phyloP scores from a whole-genome alignment of 2,113 vertebrate genomes.

The Apteryx mantelli region DNA sequence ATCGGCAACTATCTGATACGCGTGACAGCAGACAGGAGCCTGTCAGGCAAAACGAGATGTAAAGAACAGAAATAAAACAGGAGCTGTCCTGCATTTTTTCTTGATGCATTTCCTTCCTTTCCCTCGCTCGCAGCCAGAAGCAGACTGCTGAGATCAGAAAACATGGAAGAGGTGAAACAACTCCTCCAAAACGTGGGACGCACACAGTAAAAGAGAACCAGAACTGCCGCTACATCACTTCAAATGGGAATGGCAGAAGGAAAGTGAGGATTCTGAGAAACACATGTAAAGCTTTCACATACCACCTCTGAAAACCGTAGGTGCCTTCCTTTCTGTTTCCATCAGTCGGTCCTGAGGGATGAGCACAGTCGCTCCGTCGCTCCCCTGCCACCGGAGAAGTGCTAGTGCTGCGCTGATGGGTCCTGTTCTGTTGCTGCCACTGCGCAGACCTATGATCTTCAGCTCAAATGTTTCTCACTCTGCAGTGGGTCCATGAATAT shows the following conservation, averaged over 20 bases:
- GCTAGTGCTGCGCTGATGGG: background rate
- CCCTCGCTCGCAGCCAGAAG: background rate
- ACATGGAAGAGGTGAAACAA: rapidly evolving
- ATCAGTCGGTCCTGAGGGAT: background rate
- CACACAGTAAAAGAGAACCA: background rate
- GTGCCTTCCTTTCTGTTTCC: background rate
- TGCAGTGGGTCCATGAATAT: rapidly evolving
- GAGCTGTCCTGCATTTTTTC: background rate
- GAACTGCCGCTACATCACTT: background rate
- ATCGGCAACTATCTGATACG: background rate
- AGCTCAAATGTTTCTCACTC: background rate
- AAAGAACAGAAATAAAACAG: background rate
- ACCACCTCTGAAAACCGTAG: background rate
- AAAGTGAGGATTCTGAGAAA: background rate
- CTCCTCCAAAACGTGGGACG: rapidly evolving
- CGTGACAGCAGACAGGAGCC: background rate
- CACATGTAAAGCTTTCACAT: background rate
- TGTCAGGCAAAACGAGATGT: background rate
- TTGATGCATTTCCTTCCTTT: too few species aligned
- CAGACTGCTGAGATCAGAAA: background rate
- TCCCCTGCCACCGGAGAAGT: background rate
- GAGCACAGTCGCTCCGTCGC: background rate
- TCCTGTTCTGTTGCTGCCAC: background rate
- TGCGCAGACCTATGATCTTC: background rate
- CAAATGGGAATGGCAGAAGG: too few species aligned